Conservation (phyloP, 2,797 vertebrate genomes). For the Mastacembelus armatus region DNA sequence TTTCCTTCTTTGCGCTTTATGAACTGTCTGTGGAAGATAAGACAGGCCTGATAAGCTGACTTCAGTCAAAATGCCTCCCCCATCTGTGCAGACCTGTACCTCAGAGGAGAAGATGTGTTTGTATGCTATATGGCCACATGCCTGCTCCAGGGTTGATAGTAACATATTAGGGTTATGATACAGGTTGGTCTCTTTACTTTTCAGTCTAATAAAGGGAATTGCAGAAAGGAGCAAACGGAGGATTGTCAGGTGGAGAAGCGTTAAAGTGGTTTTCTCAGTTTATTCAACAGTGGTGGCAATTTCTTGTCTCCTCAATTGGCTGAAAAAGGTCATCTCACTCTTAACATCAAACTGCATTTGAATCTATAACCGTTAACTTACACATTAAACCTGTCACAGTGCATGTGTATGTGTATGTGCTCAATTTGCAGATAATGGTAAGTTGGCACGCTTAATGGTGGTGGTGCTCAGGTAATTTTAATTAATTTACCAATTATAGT, state of each 20-base stretch:
- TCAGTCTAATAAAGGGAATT: slow-evolving; percentile 49
- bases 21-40: slow-evolving; percentile 83
- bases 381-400: slow-evolving; percentile 66
- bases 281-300: slow-evolving; percentile 3
- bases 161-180: slow-evolving; percentile 78
- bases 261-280: slow-evolving; percentile 15
- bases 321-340: slow-evolving; percentile 69
- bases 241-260: not conserved
- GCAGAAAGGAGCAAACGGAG: slow-evolving; percentile 1
- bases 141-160: slow-evolving; percentile 73
- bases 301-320: slow-evolving; percentile 22
- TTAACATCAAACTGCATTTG: slow-evolving; percentile 62
- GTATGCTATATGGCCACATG: slow-evolving; percentile 73
- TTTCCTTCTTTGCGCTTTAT: slow-evolving; percentile 71
- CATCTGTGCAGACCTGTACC: slow-evolving; percentile 73
- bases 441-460: slow-evolving; percentile 68
- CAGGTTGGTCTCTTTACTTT: slow-evolving; percentile 63
- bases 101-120: slow-evolving; percentile 78
- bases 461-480: slow-evolving; percentile 80
- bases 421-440: slow-evolving; percentile 36
- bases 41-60: slow-evolving; percentile 79
- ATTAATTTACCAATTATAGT: slow-evolving; percentile 82
- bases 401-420: too few relatives aligned
- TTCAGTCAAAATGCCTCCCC: slow-evolving; percentile 69
- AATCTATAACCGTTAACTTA: slow-evolving; percentile 62